Base-by-base conservation (phyloP, 2,888 invertebrate genomes). In the Dolomedes plantarius region DNA sequence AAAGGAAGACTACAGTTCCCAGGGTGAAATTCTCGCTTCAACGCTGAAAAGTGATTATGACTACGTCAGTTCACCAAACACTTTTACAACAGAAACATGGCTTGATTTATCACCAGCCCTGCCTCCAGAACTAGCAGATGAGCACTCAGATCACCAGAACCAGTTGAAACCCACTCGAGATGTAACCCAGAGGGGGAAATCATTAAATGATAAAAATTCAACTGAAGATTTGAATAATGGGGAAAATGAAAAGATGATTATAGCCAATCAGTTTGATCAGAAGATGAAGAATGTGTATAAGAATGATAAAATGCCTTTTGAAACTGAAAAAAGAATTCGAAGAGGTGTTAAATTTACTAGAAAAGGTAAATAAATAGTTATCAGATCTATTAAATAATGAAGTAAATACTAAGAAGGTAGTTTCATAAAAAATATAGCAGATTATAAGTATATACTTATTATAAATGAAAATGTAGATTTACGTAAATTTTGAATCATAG, bases 101-200 rank as follows among this genome's bases (percentile, higher is more conserved):
- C 19, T n/a, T 16, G 27, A 56, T 23, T 3, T 23, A 11, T 56
- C 23, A 13, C 41, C 56, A 5, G 56, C 31, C 1, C 19, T 68
- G 23, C n/a, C 69, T 13, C 16, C 73, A 19, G 77, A 80, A 0
- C 36, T 78, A 2, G 72, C 68, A 0, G 74, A 73, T 2, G 81
- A 76, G 39, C 78, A 82, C 46, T 62, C 67, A 2, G 68, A 75
- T 28, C 79, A 87, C 32, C 87, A 83, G n/a, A 87, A 87, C 29
- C 83, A 83, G 13, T 36, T 87, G 5, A 85, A 76, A 31, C 74
- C 77, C 0, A 29, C 16, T 9, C 67, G 80, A 29, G 80, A 80
- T 31, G 19, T 46, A 6, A 11, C 62, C 3, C 73, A 31, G 7
- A 46, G 76, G 2, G 36, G 29, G 1, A 83, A 76, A 36, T 19